These are phyloP conservation scores for Gymnorhina tibicen DNA, from an alignment of 2,113 vertebrate genomes.

Conservation along the genomic window DNA sequence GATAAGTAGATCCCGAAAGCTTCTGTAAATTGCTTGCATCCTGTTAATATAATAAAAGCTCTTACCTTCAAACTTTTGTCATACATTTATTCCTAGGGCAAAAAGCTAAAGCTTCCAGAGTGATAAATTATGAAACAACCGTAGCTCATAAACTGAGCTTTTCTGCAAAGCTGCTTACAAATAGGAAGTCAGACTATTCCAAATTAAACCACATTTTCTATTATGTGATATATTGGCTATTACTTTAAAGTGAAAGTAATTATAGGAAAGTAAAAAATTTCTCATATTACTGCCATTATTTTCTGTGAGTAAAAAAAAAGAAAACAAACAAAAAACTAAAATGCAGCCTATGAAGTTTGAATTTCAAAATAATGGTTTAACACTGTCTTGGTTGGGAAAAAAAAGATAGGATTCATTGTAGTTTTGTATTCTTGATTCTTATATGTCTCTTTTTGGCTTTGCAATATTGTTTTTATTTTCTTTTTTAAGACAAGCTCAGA, in stretches of 20 bases:
- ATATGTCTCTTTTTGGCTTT: neutral
- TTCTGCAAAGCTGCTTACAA: neutral
- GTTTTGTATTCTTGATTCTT: neutral
- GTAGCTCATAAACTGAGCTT: neutral
- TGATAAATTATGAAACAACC: neutral
- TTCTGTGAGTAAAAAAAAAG: neutral
- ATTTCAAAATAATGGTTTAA: neutral
- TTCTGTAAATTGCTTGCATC: neutral
- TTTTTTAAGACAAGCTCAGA: neutral
- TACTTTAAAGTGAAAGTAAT: constrained; percentile 15
- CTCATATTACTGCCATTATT: neutral
- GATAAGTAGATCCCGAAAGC: neutral
- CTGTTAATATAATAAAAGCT: constrained; percentile 4
- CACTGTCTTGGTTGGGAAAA: neutral
- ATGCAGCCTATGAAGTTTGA: neutral
- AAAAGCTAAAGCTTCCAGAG: neutral
- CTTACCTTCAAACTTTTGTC: neutral
- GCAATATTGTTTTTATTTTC: neutral
- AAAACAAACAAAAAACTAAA: neutral
- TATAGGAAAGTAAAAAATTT: neutral
- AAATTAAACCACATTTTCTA: neutral
- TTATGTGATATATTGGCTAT: neutral
- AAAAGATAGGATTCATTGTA: neutral
- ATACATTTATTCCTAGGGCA: neutral
- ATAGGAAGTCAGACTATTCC: neutral